phyloP scores from a whole-genome alignment of 2,797 vertebrate genomes.

The Chelonia mydas region DNA sequence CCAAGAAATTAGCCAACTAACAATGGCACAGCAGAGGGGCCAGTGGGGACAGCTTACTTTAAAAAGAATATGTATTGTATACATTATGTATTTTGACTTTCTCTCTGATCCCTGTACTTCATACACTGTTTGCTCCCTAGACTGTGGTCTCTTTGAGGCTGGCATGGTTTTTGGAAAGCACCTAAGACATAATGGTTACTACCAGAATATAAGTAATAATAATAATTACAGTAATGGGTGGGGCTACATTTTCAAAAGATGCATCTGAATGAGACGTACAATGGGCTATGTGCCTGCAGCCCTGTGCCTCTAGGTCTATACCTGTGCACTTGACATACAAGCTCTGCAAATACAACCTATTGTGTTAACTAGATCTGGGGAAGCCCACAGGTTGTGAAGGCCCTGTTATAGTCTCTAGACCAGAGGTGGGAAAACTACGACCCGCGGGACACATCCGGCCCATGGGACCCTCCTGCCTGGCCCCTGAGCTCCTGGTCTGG shows the following conservation, averaged over 20 bases:
- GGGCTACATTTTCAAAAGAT: neutral
- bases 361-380: conserved; percentile 12
- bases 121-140: neutral
- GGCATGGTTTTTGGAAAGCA: neutral
- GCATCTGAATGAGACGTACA: neutral
- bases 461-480: too few species aligned
- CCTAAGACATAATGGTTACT: neutral
- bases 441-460: too few species aligned
- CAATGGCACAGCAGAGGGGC: neutral
- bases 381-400: neutral
- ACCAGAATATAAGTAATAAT: neutral
- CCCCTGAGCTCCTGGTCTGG: too few species aligned
- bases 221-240: neutral
- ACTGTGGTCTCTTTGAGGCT: neutral
- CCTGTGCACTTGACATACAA: neutral
- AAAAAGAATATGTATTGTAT: neutral
- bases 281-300: neutral
- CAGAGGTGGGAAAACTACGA: too few species aligned
- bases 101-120: too few species aligned
- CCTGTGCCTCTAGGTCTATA: neutral
- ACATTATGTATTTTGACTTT: neutral
- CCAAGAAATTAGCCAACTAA: neutral
- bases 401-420: too few species aligned
- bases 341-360: neutral
- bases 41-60: neutral